phyloP scores from a whole-genome alignment of 2,888 invertebrate genomes.

The Rotaria socialis region DNA sequence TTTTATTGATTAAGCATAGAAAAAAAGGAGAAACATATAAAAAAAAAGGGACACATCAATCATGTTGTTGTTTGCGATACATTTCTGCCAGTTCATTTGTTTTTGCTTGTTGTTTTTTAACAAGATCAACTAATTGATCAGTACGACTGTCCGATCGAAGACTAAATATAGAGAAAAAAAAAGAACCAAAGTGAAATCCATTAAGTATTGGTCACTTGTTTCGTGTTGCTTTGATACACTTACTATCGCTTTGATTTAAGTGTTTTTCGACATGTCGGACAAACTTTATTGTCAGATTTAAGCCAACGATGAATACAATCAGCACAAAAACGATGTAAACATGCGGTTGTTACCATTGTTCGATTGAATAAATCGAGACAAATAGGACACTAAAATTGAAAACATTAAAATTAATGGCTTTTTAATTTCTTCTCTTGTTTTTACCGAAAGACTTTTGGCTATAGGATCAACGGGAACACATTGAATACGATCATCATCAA shows the following conservation, averaged over 20 bases:
- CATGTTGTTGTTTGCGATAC: background rate
- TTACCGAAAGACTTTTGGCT: background rate
- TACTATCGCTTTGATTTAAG: slow-evolving; percentile 34
- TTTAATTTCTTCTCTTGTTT: background rate
- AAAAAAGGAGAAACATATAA: background rate
- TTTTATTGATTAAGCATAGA: background rate
- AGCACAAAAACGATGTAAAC: slow-evolving; percentile 33
- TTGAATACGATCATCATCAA: background rate
- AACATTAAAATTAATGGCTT: background rate
- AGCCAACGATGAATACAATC: slow-evolving; percentile 34
- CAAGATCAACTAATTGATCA: background rate
- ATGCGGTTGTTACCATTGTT: background rate
- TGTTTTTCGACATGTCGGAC: slow-evolving; percentile 26
- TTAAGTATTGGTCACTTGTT: no score
- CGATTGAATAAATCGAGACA: slow-evolving; percentile 23
- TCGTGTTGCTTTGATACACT: background rate
- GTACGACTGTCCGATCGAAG: background rate
- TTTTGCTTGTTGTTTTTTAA: slow-evolving; percentile 28
- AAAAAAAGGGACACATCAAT: background rate
- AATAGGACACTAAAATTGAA: background rate
- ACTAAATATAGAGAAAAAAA: background rate
- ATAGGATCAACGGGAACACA: slow-evolving; percentile 3
- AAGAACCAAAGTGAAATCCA: background rate
- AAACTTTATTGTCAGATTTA: slow-evolving; percentile 22
- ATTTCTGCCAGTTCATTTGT: background rate